Base-by-base conservation (phyloP, 2,113 vertebrate genomes). In the Thunnus maccoyii region DNA sequence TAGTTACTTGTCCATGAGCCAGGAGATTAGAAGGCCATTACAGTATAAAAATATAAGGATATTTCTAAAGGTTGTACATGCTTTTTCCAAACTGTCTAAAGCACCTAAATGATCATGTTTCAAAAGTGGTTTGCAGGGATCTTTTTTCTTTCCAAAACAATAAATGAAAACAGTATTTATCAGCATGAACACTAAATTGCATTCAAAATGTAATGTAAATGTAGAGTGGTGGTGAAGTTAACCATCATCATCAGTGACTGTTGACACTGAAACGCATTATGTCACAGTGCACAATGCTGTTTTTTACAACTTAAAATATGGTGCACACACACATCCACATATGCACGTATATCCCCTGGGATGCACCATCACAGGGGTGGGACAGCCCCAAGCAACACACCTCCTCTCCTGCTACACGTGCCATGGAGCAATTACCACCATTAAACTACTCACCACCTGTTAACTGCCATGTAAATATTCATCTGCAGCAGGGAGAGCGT, bases 391-490 rank as follows among this genome's bases (percentile, higher is more conserved):
- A 83, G 72, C 74, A 62, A 73, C 69, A 72, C 66, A 84, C 77
- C 96, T 95, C 95, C 95, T 96, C 94, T 95, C 93, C 95, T 95
- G 95, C 96, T 94, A 91, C 96, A 95, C 96, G 95, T 93, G 95
- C 96, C 96, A 94, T 89, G 95, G 93, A 87, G 95, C 96, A 97
- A 97, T 98, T 97, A 97, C 96, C 96, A 92, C 96, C 96, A 97
- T 97, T 97, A 97, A 98, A 97, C 96, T 96, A 96, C 96, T 97
- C 94, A 94, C 96, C 97, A 98, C 97, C 97, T 98, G 97, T 98
- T 98, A 98, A 97, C 97, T 95, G 96, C 96, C 96, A 97, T 97
- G 97, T 98, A 98, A 97, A 98, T 98, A 98, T 98, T 97, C 96
- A 96, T 96, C 95, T 95, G 95, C 94, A 95, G 95, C 94, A 93